These are phyloP conservation scores for Drosophila oshimai DNA, from an alignment of 1,140 invertebrate species.

Conservation along the genomic window DNA sequence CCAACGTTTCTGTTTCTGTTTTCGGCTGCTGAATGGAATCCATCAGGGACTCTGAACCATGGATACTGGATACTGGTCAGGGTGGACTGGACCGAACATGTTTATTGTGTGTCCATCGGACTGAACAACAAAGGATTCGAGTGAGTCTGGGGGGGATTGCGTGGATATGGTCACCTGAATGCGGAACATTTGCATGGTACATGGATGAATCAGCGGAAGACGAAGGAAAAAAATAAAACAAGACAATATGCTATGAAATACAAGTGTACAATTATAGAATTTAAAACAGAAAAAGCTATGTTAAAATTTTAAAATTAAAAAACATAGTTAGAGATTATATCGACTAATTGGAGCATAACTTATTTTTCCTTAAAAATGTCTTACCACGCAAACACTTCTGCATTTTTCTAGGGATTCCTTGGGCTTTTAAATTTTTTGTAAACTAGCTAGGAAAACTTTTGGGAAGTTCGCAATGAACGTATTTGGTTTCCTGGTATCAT, in stretches of 20 bases:
- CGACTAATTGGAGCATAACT: no score
- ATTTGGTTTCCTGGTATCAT: neutral
- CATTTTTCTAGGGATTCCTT: no score
- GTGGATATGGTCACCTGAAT: conserved; percentile 15
- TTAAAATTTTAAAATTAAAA: no score
- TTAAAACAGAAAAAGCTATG: no score
- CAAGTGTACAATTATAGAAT: no score
- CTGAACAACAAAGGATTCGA: conserved; percentile 13
- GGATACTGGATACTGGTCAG: neutral
- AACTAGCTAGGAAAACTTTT: neutral
- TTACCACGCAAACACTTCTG: no score
- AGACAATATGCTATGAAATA: no score
- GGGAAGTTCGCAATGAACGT: neutral
- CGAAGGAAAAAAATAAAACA: neutral
- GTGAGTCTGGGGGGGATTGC: neutral
- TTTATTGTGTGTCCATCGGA: conserved; percentile 30
- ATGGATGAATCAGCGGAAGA: conserved; percentile 3
- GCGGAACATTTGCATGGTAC: conserved; percentile 10
- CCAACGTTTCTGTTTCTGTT: conserved; percentile 50
- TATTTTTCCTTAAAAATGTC: no score
- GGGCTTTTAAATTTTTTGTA: no score
- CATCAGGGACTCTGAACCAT: conserved; percentile 30
- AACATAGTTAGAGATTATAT: no score
- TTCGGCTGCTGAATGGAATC: conserved; percentile 36
- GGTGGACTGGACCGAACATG: conserved; percentile 8